Evolutionary conservation across 2,888 invertebrate genomes (phyloP), one percentile per base, ranked within the genome.

Genomic region (Aspidiotus destructor): DNA sequence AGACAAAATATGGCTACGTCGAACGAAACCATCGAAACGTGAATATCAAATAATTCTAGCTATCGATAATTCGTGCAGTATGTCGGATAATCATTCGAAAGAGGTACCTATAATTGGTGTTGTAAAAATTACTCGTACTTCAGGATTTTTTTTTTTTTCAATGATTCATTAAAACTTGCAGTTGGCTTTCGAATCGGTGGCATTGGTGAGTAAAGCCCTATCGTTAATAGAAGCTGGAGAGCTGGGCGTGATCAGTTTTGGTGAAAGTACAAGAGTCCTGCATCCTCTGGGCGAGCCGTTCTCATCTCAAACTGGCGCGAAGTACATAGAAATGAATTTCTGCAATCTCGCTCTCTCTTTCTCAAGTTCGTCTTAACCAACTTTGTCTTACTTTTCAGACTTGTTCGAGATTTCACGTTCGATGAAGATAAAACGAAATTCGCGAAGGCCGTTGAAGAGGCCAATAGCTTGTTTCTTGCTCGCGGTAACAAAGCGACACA

Each of bases 1-100:
- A 77, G 98, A 99, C 77, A 96, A 97, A 78, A 99, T 99, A 75
- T 99, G 99, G 99, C 77, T 99, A 75, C 82, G 98, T 13, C 82
- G 99, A 68, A 97, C 94, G 0, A 94, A 94, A 77, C 95, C 96
- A 0, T 93, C 92, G 0, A 92, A 94, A 76, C 82, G 99, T 61
- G 90, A 98, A 74, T 99, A 99, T 78, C 96, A 96, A 78, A 92
- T 98, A 62, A 86, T 95, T 17, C 82, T 99, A 58, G 98, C 99
- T 0, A 86, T 99, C 8, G 99, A 99, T 77, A 97, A 99, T 77
- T 98, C 98, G 0, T 85, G 86, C 10, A 87, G 87, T 75, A 92
- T 92, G 92, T 83, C 86, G n/a, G 89, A 92, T 74, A 92, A 89
- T 75, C 85, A 88, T 75, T 90, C 92, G 58, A 92, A 91, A 76